phyloP scores from a whole-genome alignment of 1,140 invertebrate genomes.

The Amyelois transitella region DNA sequence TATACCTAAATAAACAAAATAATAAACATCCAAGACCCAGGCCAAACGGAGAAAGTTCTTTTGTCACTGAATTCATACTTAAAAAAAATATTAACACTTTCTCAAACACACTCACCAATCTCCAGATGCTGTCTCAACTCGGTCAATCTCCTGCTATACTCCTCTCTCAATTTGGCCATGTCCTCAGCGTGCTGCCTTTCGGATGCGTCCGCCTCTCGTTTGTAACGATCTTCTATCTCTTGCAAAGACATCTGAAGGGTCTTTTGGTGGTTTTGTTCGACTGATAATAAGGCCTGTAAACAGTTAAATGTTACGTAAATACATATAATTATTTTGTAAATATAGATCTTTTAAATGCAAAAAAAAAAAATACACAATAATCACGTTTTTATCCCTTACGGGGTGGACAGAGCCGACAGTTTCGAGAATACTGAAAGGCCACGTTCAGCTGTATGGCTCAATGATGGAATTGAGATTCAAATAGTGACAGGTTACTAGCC shows the following conservation, averaged over 20 bases:
- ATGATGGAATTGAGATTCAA: too few relatives aligned
- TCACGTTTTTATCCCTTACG: too few relatives aligned
- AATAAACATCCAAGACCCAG: too few relatives aligned
- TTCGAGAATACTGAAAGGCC: too few relatives aligned
- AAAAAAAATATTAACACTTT: not conserved
- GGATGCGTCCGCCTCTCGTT: conserved; percentile 37
- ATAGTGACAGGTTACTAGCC: too few relatives aligned
- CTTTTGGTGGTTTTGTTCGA: conserved; percentile 59
- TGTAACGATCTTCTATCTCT: conserved; percentile 40
- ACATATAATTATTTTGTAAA: not conserved
- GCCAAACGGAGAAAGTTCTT: too few relatives aligned
- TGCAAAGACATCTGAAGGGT: conserved; percentile 32
- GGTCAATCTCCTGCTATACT: conserved; percentile 36
- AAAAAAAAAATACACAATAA: too few relatives aligned
- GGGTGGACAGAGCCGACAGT: too few relatives aligned
- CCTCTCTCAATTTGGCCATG: conserved; percentile 52
- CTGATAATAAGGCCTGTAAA: conserved; percentile 50
- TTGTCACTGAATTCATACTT: too few relatives aligned
- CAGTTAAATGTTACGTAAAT: not conserved
- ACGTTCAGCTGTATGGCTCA: too few relatives aligned
- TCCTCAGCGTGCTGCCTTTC: conserved; percentile 51
- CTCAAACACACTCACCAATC: conserved; percentile 39
- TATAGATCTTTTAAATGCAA: too few relatives aligned
- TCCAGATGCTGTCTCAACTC: conserved; percentile 45
- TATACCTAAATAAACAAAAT: too few relatives aligned